Base-by-base conservation (phyloP, 2,797 vertebrate genomes). In the Scleropages formosus region DNA sequence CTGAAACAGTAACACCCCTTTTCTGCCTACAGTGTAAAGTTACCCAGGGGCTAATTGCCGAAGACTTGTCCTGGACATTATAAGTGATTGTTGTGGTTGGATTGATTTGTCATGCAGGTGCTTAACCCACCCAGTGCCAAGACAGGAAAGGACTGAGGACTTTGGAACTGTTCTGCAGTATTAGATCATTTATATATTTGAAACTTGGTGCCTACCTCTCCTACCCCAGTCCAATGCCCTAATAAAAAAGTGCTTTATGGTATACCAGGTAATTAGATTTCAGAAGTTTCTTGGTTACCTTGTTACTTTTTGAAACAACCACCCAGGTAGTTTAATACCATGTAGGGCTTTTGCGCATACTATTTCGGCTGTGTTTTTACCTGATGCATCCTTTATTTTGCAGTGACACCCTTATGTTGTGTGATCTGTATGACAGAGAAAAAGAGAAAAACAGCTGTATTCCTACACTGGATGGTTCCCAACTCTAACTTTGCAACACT, bases 51-150 rank as follows among this genome's bases (percentile, higher is more conserved):
- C 20, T 31, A 12, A 53, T 39, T 65, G 44, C 3, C 12, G 44
- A n/a, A 60, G 44, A 11, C 63, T 10, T 9, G 20, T 51, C 31
- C 6, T 6, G 6, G 39, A 39, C 6, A 39, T 39, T 2, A 39
- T 6, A 31, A 39, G 2, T 39, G 31, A 83, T 83, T 84, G 80
- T 77, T 78, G 81, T 76, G 80, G 77, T 82, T 83, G 83, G 83
- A 88, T 87, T 86, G 82, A 82, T 85, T 82, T 56, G 7, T 66
- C 10, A 49, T 63, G n/a, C 69, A 58, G 47, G 46, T 49, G 44
- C 18, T n/a, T 65, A 18, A 62, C 47, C 47, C 59, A 22, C 15
- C 16, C 72, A 8, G 12, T 18, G 1, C 24, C 24, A 44, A 4
- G 24, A 15, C 81, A 77, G 26, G 22, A 39, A 13, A 49, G 20